A percentile compares a stretch with the other conserved stretches of the same genome.
phyloP scores from a whole-genome alignment of 2,888 invertebrate species.

The Ichneumoninae sp. region DNA sequence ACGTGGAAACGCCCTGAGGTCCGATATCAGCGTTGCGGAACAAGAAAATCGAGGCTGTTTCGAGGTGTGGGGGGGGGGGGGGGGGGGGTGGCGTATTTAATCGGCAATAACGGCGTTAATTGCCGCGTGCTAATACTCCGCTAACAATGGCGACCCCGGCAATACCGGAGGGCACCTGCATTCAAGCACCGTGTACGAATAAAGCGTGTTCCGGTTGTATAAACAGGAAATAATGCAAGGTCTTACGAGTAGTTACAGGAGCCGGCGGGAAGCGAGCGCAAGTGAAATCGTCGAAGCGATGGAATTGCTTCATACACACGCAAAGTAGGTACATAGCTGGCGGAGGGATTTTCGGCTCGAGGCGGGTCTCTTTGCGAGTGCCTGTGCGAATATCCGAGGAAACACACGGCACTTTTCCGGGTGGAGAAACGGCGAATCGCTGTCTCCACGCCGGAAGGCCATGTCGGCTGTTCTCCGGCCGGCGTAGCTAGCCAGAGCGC shows the following conservation, averaged over 20 bases:
- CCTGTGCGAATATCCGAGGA: background rate
- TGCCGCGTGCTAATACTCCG: conserved; percentile 27
- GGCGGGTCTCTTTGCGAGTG: too few species aligned
- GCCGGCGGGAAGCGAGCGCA: conserved; percentile 2
- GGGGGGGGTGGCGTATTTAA: conserved; percentile 9
- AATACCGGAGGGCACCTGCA: background rate
- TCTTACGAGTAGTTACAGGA: conserved; percentile 21
- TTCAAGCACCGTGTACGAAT: background rate
- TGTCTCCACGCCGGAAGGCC: too few species aligned
- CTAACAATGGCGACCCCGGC: conserved; percentile 8
- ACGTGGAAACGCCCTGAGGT: background rate
- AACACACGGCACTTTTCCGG: background rate
- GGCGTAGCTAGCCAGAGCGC: too few species aligned
- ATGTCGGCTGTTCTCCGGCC: too few species aligned
- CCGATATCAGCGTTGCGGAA: conserved; percentile 18
- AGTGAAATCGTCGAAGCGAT: conserved; percentile 36
- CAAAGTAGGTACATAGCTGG: background rate
- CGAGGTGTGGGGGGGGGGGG: background rate
- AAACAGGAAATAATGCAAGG: conserved; percentile 34
- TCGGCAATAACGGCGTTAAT: conserved; percentile 49
- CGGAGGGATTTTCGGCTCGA: background rate
- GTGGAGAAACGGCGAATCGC: too few species aligned
- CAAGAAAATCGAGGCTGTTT: conserved; percentile 48
- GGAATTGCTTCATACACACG: conserved; percentile 9
- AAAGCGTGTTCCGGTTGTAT: conserved; percentile 7